Base-by-base conservation (phyloP, 2,113 vertebrate species). In the Guaruba guarouba region DNA sequence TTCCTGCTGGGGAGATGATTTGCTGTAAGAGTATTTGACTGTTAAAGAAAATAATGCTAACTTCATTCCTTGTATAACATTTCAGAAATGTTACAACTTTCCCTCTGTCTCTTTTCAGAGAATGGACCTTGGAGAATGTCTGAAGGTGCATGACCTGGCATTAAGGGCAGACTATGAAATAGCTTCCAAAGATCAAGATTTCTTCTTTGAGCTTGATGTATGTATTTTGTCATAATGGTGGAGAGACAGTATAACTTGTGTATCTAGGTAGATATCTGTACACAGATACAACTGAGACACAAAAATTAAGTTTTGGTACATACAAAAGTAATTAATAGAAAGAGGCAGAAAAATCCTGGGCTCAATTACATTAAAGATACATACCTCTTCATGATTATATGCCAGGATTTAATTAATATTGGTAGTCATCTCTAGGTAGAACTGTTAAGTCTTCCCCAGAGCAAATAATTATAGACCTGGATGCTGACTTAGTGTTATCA, bases 131-230 rank as follows among this genome's bases (percentile, higher is more conserved):
- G 99, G 99, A 95, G 99, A 99, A 96, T 99, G 99, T 95, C 97
- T 99, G 91, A 99, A 99, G 97, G 99, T 99, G 68, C 99, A 99
- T 75, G 99, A 99, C 97, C 97, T 99, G 97, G 99, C 99, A 24
- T 97, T 99, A 88, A 98, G 99, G 97, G 99, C 99, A 66, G 99
- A 99, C 97, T 99, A 98, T 90, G 99, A 99, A 98, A 99, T 99
- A 82, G 99, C 99, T 78, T 99, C 99, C 69, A 99, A 99, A 97
- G 98, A 99, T 94, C 99, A 99, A 94, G 99, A 99, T 94, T 99
- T 99, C 97, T 99, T 99, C 98, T 99, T 99, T 94, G 99, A 99
- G 92, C 99, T 99, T 97, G 99, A 99, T 97, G 99, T 99, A 98
- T 98, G 99, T 99, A 76, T 91, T 88, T 96, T 96, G 70, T 88